Evolutionary conservation across 2,797 vertebrate genomes (phyloP).

Genomic region (Erpetoichthys calabaricus): DNA sequence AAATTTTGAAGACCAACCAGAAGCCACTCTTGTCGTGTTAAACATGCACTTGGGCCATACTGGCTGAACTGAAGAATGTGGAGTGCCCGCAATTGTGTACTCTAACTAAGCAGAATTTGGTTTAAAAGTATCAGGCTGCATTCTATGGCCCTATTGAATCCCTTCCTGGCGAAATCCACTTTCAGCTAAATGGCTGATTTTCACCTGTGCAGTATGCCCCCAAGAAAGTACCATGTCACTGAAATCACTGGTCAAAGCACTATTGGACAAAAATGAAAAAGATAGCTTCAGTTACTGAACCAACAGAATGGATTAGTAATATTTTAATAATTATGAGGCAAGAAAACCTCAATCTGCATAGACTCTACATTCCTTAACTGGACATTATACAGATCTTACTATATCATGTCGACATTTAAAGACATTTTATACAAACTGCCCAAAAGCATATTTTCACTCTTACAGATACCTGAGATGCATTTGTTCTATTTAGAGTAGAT

Average conservation of each 20-base stretch:
- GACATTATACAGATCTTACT: neutral
- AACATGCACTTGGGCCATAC: too few relatives aligned
- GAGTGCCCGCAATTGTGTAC: too few relatives aligned
- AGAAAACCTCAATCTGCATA: constrained; percentile 1
- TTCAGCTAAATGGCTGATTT: neutral
- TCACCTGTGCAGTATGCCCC: neutral
- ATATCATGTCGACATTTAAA: neutral
- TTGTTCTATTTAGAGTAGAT: neutral
- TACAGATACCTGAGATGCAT: neutral
- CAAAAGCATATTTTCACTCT: neutral
- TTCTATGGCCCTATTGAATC: neutral
- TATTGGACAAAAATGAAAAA: neutral
- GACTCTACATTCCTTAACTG: neutral
- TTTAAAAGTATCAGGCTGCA: too few relatives aligned
- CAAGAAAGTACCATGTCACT: neutral
- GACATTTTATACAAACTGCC: neutral
- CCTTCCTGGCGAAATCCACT: neutral
- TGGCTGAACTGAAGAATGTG: too few relatives aligned
- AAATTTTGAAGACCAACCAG: neutral
- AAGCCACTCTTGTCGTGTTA: neutral
- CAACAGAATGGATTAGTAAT: neutral
- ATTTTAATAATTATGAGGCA: neutral
- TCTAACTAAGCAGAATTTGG: too few relatives aligned
- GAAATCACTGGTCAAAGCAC: neutral
- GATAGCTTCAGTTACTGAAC: neutral